phyloP scores from a whole-genome alignment of 2,888 invertebrate species.

The Pristionchus japonicus region DNA sequence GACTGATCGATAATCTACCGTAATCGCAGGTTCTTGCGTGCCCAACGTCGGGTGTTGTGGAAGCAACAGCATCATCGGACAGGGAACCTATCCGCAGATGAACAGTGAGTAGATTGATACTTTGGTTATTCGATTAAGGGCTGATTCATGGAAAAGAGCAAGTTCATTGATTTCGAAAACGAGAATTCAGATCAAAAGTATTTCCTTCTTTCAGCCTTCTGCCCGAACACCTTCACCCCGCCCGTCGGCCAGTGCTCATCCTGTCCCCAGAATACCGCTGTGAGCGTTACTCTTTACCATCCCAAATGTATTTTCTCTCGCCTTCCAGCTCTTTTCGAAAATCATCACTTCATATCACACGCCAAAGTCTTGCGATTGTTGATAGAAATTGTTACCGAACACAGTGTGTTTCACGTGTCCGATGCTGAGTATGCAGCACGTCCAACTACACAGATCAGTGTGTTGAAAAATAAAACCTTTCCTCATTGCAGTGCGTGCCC shows the following conservation, averaged over 20 bases:
- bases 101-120: not conserved
- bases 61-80: not conserved
- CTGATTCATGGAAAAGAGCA: too few relatives aligned
- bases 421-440: not conserved
- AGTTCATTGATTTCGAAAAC: not conserved
- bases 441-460: not conserved
- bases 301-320: too few relatives aligned
- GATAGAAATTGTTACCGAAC: too few relatives aligned
- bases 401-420: too few relatives aligned
- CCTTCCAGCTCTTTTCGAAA: too few relatives aligned
- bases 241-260: constrained; percentile 58
- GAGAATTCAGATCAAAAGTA: not conserved
- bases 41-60: constrained; percentile 56
- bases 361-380: too few relatives aligned
- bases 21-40: constrained; percentile 41
- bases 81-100: not conserved
- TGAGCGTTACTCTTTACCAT: not conserved
- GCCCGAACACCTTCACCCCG: constrained; percentile 61
- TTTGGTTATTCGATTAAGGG: too few relatives aligned
- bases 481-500: constrained; percentile 35
- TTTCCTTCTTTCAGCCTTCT: constrained; percentile 54
- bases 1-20: not conserved
- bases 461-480: too few relatives aligned
- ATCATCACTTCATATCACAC: too few relatives aligned
- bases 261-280: constrained; percentile 50